Evolutionary conservation across 2,113 vertebrate genomes (phyloP).

Genomic region (Chascanopsetta lugubris): DNA sequence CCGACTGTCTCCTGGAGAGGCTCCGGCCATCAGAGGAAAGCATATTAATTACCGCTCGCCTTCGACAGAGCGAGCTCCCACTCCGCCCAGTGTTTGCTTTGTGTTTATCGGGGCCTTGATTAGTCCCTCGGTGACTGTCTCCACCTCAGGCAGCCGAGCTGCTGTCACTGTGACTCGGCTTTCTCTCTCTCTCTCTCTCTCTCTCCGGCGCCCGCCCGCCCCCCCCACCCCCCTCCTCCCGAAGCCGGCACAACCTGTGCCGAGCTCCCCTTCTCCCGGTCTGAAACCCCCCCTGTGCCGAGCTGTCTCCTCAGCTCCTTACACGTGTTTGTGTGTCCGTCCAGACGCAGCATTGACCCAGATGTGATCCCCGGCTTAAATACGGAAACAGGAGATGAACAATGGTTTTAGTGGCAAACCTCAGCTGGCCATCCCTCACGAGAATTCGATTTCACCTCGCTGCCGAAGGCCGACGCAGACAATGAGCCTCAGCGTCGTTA

Average conservation of each 20-base stretch:
- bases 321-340: not conserved
- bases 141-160: slow-evolving; percentile 38
- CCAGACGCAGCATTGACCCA: slow-evolving; percentile 50
- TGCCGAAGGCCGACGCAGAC: slow-evolving; percentile 45
- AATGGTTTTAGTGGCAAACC: slow-evolving; percentile 24
- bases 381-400: slow-evolving; percentile 33
- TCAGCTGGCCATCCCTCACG: slow-evolving; percentile 40
- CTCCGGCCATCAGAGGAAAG: slow-evolving; percentile 40
- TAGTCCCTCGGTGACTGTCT: slow-evolving; percentile 49
- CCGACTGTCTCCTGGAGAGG: slow-evolving; percentile 19
- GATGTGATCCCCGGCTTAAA: slow-evolving; percentile 33
- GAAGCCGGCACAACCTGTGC: slow-evolving; percentile 37
- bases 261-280: slow-evolving; percentile 17
- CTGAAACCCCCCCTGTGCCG: slow-evolving; percentile 18
- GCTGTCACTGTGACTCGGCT: slow-evolving; percentile 37
- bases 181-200: slow-evolving; percentile 25
- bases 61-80: slow-evolving; percentile 28
- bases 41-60: slow-evolving; percentile 35
- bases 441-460: slow-evolving; percentile 58
- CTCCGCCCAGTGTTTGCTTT: slow-evolving; percentile 38
- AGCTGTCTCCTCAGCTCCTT: slow-evolving; percentile 8
- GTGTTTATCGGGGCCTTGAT: slow-evolving; percentile 40
- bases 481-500: slow-evolving; percentile 23
- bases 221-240: too few species aligned
- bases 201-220: too few species aligned